Base-by-base conservation (phyloP, 2,888 invertebrate species). In the Dryococelus australis region DNA sequence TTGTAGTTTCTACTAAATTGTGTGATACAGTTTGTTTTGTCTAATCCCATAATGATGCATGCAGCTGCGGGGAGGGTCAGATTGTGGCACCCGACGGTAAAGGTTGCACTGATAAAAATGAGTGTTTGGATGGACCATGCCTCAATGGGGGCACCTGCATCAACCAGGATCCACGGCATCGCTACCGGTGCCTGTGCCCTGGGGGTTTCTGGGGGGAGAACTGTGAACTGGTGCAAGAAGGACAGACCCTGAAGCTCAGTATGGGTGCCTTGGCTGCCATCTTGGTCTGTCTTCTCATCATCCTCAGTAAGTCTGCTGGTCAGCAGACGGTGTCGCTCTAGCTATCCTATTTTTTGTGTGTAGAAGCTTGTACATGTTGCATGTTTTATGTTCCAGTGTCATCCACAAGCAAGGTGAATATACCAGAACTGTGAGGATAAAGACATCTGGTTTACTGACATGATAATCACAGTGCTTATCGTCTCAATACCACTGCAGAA, bases 241-340 rank as follows among this genome's bases (percentile, higher is more conserved):
- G 98, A 91, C 98, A 98, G 93, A 98, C 98, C 89, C 95, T 99
- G 91, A 98, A 98, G 92, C 95, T 99, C 92, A 98, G 98, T 94
- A 98, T 98, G 96, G 98, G 98, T 90, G 99, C 99, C 89, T 95
- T 99, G 91, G 98, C 99, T 89, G 98, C 99, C 92, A 99, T 99
- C 92, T 95, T 99, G 93, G 97, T 99, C 93, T 99, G 99, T 94
- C 96, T 99, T 92, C 96, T 99, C 93, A 97, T 98, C 93, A 98
- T 99, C 92, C 96, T 99, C 93, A 97, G 99, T 99, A 96, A 97
- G 98, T 96, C 51, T 80, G 80, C 86, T 43, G 47, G 27, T 20
- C 8, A 24, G n/a, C 80, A 80, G 80, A 80, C 85, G 9, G n/a
- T 85, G 27, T 53, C 24, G n/a, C 65, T 53, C 12, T 85, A 27